Evolutionary conservation across 2,888 invertebrate species (phyloP).

Genomic region (Prosapia bicincta): DNA sequence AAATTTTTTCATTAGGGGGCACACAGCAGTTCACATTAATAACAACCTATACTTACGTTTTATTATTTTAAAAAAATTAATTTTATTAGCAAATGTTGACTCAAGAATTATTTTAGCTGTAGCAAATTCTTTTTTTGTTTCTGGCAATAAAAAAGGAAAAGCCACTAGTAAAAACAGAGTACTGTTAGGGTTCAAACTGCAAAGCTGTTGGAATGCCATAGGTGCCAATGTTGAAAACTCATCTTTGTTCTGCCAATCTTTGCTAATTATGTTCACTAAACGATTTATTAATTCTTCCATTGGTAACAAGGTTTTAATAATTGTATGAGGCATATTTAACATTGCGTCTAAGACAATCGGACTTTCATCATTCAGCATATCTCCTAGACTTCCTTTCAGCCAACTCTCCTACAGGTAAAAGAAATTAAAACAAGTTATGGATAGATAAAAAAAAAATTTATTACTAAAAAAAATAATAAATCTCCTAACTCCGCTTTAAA

Average conservation of each 20-base stretch:
- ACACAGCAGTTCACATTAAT: too few species aligned
- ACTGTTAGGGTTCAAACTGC: background rate
- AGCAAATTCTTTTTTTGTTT: background rate
- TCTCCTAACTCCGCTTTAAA: too few species aligned
- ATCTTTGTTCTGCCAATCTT: background rate
- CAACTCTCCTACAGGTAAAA: background rate
- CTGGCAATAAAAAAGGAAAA: background rate
- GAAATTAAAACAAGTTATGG: too few species aligned
- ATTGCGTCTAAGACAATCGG: background rate
- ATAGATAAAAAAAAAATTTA: too few species aligned
- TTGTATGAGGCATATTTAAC: background rate
- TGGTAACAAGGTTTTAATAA: background rate
- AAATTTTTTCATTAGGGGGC: too few species aligned
- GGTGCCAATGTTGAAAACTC: background rate
- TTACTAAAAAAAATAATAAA: too few species aligned
- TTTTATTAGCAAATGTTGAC: background rate
- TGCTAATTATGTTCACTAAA: background rate
- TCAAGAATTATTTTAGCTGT: background rate
- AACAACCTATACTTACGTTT: background rate
- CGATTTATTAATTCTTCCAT: background rate
- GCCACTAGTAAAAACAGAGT: background rate
- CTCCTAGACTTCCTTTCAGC: background rate
- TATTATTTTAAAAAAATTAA: background rate
- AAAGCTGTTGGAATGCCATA: background rate
- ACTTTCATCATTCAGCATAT: background rate